phyloP scores from a whole-genome alignment of 2,113 vertebrate genomes.

The Plecturocebus donacophilus region DNA sequence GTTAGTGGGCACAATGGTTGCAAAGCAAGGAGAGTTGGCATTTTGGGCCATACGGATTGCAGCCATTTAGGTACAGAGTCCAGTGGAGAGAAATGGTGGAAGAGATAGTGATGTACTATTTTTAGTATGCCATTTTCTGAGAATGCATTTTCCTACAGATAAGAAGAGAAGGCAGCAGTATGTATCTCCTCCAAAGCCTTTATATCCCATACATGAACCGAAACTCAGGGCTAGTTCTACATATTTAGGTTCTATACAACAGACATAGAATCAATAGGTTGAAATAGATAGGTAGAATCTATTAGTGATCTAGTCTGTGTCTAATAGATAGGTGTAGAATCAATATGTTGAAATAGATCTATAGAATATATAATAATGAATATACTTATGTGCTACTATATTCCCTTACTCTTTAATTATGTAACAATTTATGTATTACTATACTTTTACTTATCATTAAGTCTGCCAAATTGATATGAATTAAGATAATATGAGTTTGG shows the following conservation, averaged over 20 bases:
- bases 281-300: neutral
- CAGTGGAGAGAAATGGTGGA: neutral
- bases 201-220: neutral
- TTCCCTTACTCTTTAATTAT: neutral
- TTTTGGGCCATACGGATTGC: neutral
- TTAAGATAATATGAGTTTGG: slow-evolving; percentile 14
- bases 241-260: neutral
- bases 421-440: neutral
- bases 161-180: neutral
- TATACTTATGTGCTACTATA: neutral
- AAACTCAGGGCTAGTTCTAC: neutral
- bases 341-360: neutral
- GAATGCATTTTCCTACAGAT: neutral
- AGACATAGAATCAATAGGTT: neutral
- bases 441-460: neutral
- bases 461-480: neutral
- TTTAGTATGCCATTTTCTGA: neutral
- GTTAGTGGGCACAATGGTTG: neutral
- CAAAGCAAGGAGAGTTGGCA: neutral
- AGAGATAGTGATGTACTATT: neutral
- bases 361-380: neutral
- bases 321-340: neutral
- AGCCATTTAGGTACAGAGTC: neutral
- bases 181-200: neutral
- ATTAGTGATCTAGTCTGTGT: too few relatives aligned